A percentile compares a stretch with the other conserved stretches of the same genome.
Evolutionary conservation across 2,797 vertebrate species (phyloP).

Genomic region (Lepus oiostolus): DNA sequence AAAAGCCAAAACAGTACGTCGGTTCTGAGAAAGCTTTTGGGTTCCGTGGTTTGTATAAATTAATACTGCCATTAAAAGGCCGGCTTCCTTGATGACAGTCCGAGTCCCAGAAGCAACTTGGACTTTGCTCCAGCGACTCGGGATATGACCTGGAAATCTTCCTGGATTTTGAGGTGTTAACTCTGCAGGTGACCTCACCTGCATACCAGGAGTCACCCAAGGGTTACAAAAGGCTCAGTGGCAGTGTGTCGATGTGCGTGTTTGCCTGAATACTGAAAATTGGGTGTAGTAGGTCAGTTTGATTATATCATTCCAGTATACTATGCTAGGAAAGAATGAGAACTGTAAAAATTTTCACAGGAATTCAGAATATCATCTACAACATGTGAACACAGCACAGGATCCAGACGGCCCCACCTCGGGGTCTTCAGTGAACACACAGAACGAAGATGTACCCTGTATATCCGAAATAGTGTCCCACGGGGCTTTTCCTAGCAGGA

Average conservation of each 20-base stretch:
- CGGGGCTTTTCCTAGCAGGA: not conserved
- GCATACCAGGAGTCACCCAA: too few species aligned
- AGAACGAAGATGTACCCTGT: not conserved
- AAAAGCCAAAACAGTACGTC: conserved; percentile 15
- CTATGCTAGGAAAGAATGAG: not conserved
- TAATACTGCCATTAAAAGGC: not conserved
- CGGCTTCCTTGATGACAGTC: not conserved
- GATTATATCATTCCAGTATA: conserved; percentile 3
- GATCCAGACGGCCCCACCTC: not conserved
- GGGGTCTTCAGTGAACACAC: not conserved
- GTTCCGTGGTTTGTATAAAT: not conserved
- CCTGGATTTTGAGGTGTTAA: not conserved
- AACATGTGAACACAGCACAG: not conserved
- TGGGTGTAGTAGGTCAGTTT: not conserved
- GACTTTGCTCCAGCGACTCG: not conserved
- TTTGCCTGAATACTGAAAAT: not conserved
- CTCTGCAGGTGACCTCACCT: not conserved
- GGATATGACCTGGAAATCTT: not conserved
- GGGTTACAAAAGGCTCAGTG: not conserved
- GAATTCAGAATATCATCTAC: not conserved
- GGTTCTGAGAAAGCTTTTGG: not conserved
- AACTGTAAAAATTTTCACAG: conserved; percentile 31
- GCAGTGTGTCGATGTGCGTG: not conserved
- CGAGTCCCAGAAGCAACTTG: not conserved
- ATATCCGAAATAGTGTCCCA: not conserved